Conservation (phyloP, 1,140 invertebrate genomes). For the Anastrepha obliqua region DNA sequence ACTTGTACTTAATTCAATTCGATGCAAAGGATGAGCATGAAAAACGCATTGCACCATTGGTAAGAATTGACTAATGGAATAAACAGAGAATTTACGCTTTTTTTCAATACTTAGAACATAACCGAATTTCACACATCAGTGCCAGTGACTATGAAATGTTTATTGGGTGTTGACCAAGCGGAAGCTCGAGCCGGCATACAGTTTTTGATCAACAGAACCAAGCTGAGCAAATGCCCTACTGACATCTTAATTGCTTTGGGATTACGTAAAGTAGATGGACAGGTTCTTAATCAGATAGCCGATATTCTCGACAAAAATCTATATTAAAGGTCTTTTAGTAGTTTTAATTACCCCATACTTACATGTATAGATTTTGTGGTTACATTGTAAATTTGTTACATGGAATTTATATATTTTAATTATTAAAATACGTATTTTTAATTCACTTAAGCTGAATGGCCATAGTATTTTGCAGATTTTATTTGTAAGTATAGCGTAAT, state of each 20-base stretch:
- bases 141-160: conserved; percentile 64
- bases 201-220: conserved; percentile 67
- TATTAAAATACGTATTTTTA: no score
- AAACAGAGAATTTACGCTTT: not conserved
- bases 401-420: no score
- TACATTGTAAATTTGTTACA: no score
- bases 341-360: not conserved
- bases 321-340: not conserved
- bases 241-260: conserved; percentile 67
- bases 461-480: no score
- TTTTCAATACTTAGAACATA: not conserved
- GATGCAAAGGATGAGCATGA: conserved; percentile 62
- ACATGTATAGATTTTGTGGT: no score
- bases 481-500: no score
- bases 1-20: conserved; percentile 66
- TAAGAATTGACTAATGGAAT: conserved; percentile 55
- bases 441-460: no score
- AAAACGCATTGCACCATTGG: conserved; percentile 46
- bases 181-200: conserved; percentile 69
- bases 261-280: conserved; percentile 63
- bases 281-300: conserved; percentile 62
- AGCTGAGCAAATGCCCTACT: conserved; percentile 62
- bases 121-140: conserved; percentile 63
- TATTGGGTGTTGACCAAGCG: conserved; percentile 63
- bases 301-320: conserved; percentile 60